phyloP scores from a whole-genome alignment of 2,797 vertebrate genomes.

The Falco novaeseelandiae region DNA sequence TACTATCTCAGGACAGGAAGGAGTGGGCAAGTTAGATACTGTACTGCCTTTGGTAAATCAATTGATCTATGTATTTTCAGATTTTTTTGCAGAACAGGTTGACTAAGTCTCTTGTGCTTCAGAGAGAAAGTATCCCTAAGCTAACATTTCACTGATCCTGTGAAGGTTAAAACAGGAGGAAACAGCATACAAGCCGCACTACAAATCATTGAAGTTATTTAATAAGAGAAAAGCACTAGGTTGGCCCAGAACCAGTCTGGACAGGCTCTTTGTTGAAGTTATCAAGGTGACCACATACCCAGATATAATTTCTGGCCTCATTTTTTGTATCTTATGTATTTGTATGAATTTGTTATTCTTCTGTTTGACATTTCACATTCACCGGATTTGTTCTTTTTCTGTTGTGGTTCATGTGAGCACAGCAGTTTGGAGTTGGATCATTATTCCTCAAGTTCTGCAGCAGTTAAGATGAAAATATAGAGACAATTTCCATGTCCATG shows the following conservation, averaged over 20 bases:
- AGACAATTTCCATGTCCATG: neutral
- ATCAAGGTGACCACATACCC: neutral
- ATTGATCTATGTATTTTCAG: neutral
- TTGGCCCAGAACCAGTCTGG: neutral
- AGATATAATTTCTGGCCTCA: neutral
- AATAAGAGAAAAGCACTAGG: neutral
- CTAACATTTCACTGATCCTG: slow-evolving; percentile 2
- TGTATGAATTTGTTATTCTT: neutral
- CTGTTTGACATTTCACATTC: neutral
- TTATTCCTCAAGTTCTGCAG: neutral
- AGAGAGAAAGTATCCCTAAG: neutral
- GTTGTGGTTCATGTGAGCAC: neutral
- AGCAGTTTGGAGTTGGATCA: neutral
- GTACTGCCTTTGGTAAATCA: neutral
- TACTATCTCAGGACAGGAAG: slow-evolving; percentile 22
- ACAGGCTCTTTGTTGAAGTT: slow-evolving; percentile 7
- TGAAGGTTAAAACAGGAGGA: slow-evolving; percentile 36
- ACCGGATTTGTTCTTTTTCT: neutral
- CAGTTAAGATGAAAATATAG: neutral
- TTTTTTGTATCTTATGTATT: neutral
- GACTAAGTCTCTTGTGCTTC: slow-evolving; percentile 25
- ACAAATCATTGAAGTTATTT: slow-evolving; percentile 22
- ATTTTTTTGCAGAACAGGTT: slow-evolving; percentile 14
- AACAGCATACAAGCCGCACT: slow-evolving; percentile 1
- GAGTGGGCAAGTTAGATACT: slow-evolving; percentile 8